Percentiles rank a stretch among this genome's conserved stretches.
Evolutionary conservation across 2,888 invertebrate genomes (phyloP).

Genomic region (Chymomyza procnemis): DNA sequence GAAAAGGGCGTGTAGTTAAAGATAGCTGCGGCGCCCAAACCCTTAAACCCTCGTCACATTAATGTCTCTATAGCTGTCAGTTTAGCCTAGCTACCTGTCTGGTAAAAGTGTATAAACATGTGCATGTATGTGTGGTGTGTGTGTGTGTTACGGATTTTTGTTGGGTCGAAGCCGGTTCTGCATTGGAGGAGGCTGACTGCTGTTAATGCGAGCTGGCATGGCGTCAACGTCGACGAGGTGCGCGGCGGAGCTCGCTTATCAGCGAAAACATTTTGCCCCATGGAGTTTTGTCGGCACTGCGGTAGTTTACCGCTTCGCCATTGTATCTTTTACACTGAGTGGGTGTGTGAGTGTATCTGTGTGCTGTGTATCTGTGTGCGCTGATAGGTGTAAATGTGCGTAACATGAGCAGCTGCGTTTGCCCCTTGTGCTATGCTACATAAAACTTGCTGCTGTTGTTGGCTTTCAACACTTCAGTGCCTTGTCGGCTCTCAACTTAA

Average conservation of each 20-base stretch:
- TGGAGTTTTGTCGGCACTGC: constrained; percentile 40
- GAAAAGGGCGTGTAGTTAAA: too few relatives aligned
- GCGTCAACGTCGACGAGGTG: constrained; percentile 9
- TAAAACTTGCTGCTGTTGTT: constrained; percentile 29
- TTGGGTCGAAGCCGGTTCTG: not conserved
- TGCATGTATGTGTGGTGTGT: constrained; percentile 4
- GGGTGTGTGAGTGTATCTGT: constrained; percentile 12
- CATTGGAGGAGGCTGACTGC: constrained; percentile 7
- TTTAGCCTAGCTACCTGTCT: constrained; percentile 54
- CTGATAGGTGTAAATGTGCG: constrained; percentile 51
- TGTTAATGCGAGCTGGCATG: constrained; percentile 39
- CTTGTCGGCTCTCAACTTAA: constrained; percentile 31
- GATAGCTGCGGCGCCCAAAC: constrained; percentile 15
- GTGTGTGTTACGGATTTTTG: not conserved
- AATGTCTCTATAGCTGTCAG: constrained; percentile 73
- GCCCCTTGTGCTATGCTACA: not conserved
- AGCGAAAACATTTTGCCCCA: constrained; percentile 51
- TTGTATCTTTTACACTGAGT: not conserved
- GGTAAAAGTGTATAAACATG: constrained; percentile 9
- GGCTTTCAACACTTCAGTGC: constrained; percentile 48
- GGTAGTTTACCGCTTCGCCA: constrained; percentile 61
- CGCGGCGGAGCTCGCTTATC: constrained; percentile 64
- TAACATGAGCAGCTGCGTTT: constrained; percentile 24
- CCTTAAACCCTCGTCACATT: constrained; percentile 64
- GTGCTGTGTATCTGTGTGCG: constrained; percentile 13